Base-by-base conservation (phyloP, 2,888 invertebrate genomes). In the Scaptomyza reducta region DNA sequence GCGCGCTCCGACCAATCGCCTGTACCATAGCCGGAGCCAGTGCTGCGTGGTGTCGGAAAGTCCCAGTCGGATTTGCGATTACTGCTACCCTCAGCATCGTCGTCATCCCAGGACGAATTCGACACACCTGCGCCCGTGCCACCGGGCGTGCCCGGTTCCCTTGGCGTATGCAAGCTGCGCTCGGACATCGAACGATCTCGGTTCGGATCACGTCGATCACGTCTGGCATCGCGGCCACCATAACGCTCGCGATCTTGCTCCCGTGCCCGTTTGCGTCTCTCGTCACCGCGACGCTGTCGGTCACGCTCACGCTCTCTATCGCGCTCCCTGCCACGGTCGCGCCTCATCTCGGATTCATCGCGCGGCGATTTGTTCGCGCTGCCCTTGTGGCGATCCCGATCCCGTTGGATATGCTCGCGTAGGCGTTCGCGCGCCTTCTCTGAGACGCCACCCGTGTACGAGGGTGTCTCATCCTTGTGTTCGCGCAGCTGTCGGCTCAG, bases 401-500 rank as follows among this genome's bases (percentile, higher is more conserved):
- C 84, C 89, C 92, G 93, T 70, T 93, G 92, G 46, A 95, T 92
- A 69, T 96, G 93, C 85, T 96, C 94, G 33, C 95, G 91, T 87
- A 96, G 93, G 46, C 96, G 94, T 80, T 95, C 94, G 60, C 95
- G 93, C 0, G 92, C 92, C 46, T 89, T 80, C 60, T 95, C 94
- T 29, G 96, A 96, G 22, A 98, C 96, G 6, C 98, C 98, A 5
- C 98, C 98, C 0, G 98, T 97, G 88, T 98, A 95, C 0, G 98
- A 96, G 0, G 99, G 99, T 0, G 98, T 98, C 92, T 99, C 98
- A 84, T 96, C 95, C 80, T 95, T 94, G 11, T 95, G 93, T 50
- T 94, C 93, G 49, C 98, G 94, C 88, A 98, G 96, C 90, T 96
- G 95, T 47, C 96, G 85, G 33, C 86, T 90, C 2, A 91, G 57